phyloP scores from a whole-genome alignment of 2,888 invertebrate genomes.

The Rhopalosiphum nymphaeae region DNA sequence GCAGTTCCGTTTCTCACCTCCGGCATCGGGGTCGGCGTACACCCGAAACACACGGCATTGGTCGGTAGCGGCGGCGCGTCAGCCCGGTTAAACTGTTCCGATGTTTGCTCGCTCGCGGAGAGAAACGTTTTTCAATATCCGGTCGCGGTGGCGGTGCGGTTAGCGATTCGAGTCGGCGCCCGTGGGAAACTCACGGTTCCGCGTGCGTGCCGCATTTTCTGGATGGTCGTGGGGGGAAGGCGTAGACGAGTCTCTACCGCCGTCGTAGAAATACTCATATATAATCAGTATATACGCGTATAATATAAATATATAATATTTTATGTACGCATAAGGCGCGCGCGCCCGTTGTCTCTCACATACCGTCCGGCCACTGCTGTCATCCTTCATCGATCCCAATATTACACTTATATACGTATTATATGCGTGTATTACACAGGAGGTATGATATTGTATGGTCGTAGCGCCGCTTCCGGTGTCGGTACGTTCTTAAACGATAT shows the following conservation, averaged over 20 bases:
- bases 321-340: background rate
- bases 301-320: conserved; percentile 8
- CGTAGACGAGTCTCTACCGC: background rate
- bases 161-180: conserved; percentile 57
- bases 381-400: conserved; percentile 37
- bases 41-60: background rate
- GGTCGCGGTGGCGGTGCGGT: conserved; percentile 54
- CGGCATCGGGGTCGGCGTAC: background rate
- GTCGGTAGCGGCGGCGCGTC: background rate
- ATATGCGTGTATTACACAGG: background rate
- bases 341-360: background rate
- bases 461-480: conserved; percentile 43
- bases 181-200: conserved; percentile 56
- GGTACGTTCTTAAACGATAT: background rate
- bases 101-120: conserved; percentile 55
- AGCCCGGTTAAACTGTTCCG: conserved; percentile 51
- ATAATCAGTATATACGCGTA: background rate
- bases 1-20: background rate
- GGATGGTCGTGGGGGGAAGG: background rate
- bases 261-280: background rate
- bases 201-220: conserved; percentile 4
- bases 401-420: background rate
- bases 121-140: conserved; percentile 60
- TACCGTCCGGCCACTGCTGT: background rate
- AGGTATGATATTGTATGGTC: background rate